Conservation (phyloP, 2,888 invertebrate species). For the Leptinotarsa rubiginosa region DNA sequence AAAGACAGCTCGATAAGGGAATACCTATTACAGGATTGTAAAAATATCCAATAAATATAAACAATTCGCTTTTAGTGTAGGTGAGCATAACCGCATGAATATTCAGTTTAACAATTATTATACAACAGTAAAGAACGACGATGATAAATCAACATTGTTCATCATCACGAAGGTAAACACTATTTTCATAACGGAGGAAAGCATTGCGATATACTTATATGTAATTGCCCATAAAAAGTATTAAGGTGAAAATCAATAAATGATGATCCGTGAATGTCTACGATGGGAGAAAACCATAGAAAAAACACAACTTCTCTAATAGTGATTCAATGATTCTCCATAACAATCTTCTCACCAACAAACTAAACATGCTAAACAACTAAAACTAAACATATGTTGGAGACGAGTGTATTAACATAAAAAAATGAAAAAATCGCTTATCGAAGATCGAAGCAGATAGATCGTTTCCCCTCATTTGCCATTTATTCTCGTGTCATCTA, state of each 20-base stretch:
- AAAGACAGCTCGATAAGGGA: not conserved
- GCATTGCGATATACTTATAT: conserved; percentile 9
- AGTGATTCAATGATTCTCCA: no score
- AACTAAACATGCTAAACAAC: no score
- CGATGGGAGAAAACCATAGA: not conserved
- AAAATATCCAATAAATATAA: not conserved
- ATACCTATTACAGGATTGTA: not conserved
- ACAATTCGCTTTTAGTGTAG: not conserved
- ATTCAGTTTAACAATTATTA: conserved; percentile 1
- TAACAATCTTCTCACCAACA: no score
- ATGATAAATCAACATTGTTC: conserved; percentile 18
- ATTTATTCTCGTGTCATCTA: no score
- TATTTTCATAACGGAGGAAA: not conserved
- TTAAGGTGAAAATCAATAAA: not conserved
- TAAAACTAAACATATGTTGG: no score
- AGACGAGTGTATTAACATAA: no score
- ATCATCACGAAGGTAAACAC: not conserved
- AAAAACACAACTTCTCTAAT: no score
- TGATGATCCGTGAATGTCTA: conserved; percentile 1
- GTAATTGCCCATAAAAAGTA: not conserved
- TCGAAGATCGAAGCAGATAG: no score
- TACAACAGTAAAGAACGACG: not conserved
- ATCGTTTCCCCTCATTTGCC: no score
- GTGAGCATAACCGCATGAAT: conserved; percentile 3
- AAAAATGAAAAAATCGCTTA: no score